phyloP scores from a whole-genome alignment of 2,797 vertebrate species.

The Holocentrus rufus region DNA sequence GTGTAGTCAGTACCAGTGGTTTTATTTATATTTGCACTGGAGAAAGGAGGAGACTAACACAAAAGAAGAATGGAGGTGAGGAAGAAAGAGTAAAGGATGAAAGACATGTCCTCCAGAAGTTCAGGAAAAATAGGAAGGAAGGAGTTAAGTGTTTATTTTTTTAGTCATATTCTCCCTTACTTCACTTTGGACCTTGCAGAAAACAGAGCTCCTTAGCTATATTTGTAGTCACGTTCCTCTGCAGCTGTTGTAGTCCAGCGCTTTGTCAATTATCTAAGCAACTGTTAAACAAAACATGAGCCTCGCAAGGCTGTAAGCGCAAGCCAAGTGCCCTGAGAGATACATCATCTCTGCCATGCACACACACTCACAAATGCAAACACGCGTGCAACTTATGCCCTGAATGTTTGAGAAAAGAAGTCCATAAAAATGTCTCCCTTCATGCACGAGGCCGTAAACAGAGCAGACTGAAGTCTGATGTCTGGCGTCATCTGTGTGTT shows the following conservation, averaged over 20 bases:
- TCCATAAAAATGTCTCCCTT: constrained; percentile 34
- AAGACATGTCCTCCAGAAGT: constrained; percentile 74
- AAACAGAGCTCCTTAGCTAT: constrained; percentile 40
- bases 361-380: constrained; percentile 2
- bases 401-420: constrained; percentile 40
- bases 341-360: constrained; percentile 29
- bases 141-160: constrained; percentile 70
- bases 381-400: constrained; percentile 7
- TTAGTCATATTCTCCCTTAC: constrained; percentile 59
- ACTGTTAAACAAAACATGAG: constrained; percentile 43
- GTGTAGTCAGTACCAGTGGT: constrained; percentile 58
- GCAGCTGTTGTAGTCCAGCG: constrained; percentile 65
- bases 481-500: neutral
- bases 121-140: constrained; percentile 72
- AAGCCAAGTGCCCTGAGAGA: constrained; percentile 30
- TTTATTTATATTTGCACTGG: constrained; percentile 73
- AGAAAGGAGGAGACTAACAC: constrained; percentile 67
- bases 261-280: constrained; percentile 54
- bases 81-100: constrained; percentile 72
- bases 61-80: constrained; percentile 76
- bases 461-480: constrained; percentile 16
- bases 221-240: constrained; percentile 64
- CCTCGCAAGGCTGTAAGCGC: constrained; percentile 37
- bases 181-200: constrained; percentile 32
- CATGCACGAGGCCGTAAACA: constrained; percentile 13